Percentiles rank a stretch among this genome's conserved stretches.
Conservation (phyloP, 2,113 vertebrate species). For the Brevimyrus niger region DNA sequence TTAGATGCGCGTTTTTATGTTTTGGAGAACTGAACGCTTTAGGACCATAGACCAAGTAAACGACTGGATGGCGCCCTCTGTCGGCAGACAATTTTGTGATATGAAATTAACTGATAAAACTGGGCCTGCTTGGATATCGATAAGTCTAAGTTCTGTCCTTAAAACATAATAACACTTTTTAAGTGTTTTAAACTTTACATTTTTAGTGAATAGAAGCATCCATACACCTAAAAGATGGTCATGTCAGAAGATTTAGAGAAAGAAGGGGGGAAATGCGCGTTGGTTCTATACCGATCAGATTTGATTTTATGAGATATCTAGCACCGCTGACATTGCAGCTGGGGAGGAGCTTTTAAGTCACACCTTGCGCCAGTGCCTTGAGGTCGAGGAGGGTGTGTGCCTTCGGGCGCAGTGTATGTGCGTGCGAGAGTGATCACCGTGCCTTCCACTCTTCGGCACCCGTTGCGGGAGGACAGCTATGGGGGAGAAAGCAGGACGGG, state of each 20-base stretch:
- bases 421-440: neutral
- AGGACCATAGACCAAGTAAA: neutral
- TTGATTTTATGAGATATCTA: neutral
- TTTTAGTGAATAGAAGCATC: neutral
- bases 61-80: neutral
- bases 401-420: neutral
- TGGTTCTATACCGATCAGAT: neutral
- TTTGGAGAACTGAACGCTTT: neutral
- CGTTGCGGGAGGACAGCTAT: conserved; percentile 46
- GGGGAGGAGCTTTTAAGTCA: neutral
- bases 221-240: neutral
- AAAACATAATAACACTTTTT: neutral
- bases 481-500: conserved; percentile 71
- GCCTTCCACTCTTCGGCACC: neutral
- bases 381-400: conserved; percentile 42
- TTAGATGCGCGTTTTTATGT: neutral
- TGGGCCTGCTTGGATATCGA: neutral
- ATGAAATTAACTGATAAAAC: neutral
- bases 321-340: neutral
- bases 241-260: neutral
- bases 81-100: neutral
- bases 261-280: neutral
- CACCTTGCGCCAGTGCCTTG: conserved; percentile 22
- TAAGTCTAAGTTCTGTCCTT: neutral
- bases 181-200: neutral